Evolutionary conservation across 2,888 invertebrate species (phyloP), one percentile per base, ranked within the genome.

Genomic region (Chrysolina oricalcia): DNA sequence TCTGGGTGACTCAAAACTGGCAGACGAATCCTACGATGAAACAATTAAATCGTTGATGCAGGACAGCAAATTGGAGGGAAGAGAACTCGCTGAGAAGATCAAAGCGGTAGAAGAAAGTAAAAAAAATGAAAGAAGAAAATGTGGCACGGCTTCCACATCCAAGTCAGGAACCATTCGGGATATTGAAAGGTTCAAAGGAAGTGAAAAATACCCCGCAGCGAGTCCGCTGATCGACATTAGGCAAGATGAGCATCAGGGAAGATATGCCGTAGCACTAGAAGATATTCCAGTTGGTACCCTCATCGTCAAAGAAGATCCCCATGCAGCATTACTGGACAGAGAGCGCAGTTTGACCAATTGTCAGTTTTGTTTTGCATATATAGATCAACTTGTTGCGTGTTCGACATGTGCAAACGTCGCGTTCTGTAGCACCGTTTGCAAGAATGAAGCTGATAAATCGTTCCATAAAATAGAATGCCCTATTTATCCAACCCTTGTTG

Each of bases 281-380:
- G 59, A 59, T 15, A 23, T 59, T 27, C 27, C 59, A 1, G 15
- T 59, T 2, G 59, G 59, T 15, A 27, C 59, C 15, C 23, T 27
- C 0, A 50, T 50, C 50, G 19, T 50, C 50, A 50, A 50, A 17
- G 50, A 50, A 50, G 50, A 50, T 2, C 50, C 50, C 11, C 50
- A 50, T 19, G 50, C 19, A 17, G 50, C 50, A 50, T n/a, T 50
- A n/a, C 17, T 50, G 2, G 50, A 50, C 9, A 50, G 19, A 17
- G n/a, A n/a, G 4, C n/a, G 50, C 9, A 17, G 9, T 50, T 17
- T 50, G 50, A 50, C 9, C 1, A 50, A 50, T 19, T 50, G 50
- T 10, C 50, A 50, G 50, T 50, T n/a, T n/a, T 59, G 59, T 59
- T 59, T 59, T 23, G 59, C n/a, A 27, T 27, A 59, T n/a, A n/a